phyloP scores from a whole-genome alignment of 2,888 invertebrate genomes.

The Tenthredo notha region DNA sequence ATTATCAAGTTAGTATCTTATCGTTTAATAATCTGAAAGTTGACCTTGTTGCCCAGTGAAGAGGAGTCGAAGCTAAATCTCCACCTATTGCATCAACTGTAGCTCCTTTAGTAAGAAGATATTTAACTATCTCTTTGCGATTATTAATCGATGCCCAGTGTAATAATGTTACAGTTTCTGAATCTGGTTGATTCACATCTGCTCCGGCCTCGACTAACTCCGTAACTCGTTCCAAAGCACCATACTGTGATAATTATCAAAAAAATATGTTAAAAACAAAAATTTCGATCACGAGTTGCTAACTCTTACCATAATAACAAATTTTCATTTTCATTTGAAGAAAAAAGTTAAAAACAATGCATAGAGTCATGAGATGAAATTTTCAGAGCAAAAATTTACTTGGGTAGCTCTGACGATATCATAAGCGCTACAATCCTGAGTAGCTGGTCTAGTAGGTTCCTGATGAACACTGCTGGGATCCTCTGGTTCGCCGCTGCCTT shows the following conservation, averaged over 20 bases:
- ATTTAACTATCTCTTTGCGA: constrained; percentile 94
- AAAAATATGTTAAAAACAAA: not conserved
- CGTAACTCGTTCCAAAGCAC: constrained; percentile 89
- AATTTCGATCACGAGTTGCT: no score
- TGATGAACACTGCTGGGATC: constrained; percentile 66
- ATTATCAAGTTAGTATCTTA: not conserved
- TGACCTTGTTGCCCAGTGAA: constrained; percentile 97
- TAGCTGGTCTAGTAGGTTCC: constrained; percentile 70
- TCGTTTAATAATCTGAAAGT: constrained; percentile 12
- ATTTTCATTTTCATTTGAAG: no score
- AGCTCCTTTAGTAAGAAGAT: constrained; percentile 92
- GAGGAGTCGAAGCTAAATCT: constrained; percentile 95
- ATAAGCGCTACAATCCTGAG: constrained; percentile 88
- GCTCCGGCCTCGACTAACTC: constrained; percentile 95
- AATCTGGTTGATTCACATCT: constrained; percentile 96
- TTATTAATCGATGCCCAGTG: constrained; percentile 99
- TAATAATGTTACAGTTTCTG: constrained; percentile 96
- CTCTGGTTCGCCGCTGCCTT: constrained; percentile 72
- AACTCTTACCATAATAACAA: constrained; percentile 4
- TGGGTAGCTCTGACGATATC: constrained; percentile 98
- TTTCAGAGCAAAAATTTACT: constrained; percentile 72
- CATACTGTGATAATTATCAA: constrained; percentile 83
- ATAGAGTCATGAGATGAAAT: not conserved
- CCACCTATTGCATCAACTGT: constrained; percentile 97
- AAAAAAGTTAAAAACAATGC: not conserved